phyloP scores from a whole-genome alignment of 2,797 vertebrate species.

The Pipistrellus pygmaeus region DNA sequence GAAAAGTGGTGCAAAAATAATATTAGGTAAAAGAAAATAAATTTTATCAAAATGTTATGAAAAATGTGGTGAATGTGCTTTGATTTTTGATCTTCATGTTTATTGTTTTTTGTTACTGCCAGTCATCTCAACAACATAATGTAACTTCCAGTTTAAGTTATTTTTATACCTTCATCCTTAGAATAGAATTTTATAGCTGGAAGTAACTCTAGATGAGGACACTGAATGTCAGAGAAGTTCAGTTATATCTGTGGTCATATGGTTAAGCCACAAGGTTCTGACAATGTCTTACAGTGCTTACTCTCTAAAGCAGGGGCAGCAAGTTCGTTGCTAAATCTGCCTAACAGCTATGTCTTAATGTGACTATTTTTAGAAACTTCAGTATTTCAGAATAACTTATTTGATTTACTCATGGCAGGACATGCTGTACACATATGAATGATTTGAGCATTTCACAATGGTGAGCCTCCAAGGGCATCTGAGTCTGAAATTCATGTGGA shows the following conservation, averaged over 20 bases:
- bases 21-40: neutral
- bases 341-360: neutral
- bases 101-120: neutral
- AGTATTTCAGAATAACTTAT: constrained; percentile 10
- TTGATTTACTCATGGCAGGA: neutral
- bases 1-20: neutral
- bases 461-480: neutral
- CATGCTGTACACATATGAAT: neutral
- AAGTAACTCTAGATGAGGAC: neutral
- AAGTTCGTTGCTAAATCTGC: neutral
- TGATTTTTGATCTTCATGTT: neutral
- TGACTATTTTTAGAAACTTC: constrained; percentile 29
- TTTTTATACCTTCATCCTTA: neutral
- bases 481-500: neutral
- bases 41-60: neutral
- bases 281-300: neutral
- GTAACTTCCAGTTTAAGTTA: neutral
- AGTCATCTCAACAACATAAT: neutral
- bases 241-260: neutral
- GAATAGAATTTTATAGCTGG: neutral
- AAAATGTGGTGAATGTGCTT: neutral
- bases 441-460: neutral
- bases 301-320: neutral
- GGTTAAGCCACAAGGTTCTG: neutral
- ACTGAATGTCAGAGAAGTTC: neutral